phyloP scores from a whole-genome alignment of 2,888 invertebrate genomes.

The Mechanitis messenoides region DNA sequence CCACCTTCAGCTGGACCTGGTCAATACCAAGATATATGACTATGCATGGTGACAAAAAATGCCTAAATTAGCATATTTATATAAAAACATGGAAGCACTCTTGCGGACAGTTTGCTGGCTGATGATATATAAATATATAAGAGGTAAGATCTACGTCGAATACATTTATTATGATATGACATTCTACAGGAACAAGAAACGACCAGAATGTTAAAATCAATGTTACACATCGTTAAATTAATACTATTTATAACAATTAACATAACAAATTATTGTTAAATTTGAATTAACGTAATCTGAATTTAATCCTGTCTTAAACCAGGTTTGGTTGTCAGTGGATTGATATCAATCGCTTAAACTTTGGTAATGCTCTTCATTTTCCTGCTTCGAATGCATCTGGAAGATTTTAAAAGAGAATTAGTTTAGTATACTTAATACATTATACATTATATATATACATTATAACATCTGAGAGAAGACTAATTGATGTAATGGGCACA shows the following conservation, averaged over 20 bases:
- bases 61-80: constrained; percentile 60
- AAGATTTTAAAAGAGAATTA: neutral
- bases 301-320: constrained; percentile 18
- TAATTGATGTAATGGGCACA: no score
- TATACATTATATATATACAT: no score
- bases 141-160: constrained; percentile 20
- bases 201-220: constrained; percentile 22
- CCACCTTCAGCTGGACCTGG: constrained; percentile 34
- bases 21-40: constrained; percentile 54
- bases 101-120: constrained; percentile 74
- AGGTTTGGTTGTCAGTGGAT: constrained; percentile 21
- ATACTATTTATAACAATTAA: constrained; percentile 21
- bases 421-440: no score
- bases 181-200: constrained; percentile 18
- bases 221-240: constrained; percentile 31
- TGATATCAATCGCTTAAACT: constrained; percentile 46
- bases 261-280: constrained; percentile 22
- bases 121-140: constrained; percentile 46
- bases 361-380: constrained; percentile 64
- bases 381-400: constrained; percentile 62
- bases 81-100: constrained; percentile 75
- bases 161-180: constrained; percentile 30
- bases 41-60: constrained; percentile 56
- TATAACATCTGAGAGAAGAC: neutral
- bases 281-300: constrained; percentile 22